Conservation (phyloP, 2,888 invertebrate genomes). For the Tortrix viridana region DNA sequence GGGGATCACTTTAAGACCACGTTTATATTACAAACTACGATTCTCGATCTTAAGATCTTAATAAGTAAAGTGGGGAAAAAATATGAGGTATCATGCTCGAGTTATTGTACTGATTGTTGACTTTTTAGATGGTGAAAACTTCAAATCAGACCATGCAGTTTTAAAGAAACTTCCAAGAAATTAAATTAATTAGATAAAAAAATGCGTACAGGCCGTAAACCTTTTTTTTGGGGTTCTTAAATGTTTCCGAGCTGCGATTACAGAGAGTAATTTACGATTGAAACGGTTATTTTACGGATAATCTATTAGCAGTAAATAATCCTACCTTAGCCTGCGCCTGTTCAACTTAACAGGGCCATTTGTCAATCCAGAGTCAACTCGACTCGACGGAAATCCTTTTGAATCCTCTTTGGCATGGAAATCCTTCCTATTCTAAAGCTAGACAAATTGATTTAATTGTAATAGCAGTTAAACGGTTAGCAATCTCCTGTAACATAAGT, state of each 20-base stretch:
- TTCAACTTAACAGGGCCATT: slow-evolving; percentile 11
- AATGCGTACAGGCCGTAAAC: too few relatives aligned
- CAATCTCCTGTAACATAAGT: background rate
- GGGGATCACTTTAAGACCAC: too few relatives aligned
- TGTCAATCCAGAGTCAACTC: slow-evolving; percentile 6
- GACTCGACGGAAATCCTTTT: slow-evolving; percentile 15
- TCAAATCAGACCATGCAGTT: too few relatives aligned
- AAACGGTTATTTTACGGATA: slow-evolving; percentile 2
- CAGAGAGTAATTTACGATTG: background rate
- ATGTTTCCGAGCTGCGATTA: background rate
- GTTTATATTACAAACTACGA: too few relatives aligned
- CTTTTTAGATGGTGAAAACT: too few relatives aligned
- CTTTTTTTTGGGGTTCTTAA: background rate
- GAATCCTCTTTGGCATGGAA: slow-evolving; percentile 44
- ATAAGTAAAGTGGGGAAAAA: too few relatives aligned
- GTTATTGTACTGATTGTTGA: too few relatives aligned
- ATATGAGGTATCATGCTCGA: too few relatives aligned
- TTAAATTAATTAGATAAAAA: too few relatives aligned
- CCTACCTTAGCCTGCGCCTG: background rate
- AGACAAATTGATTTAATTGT: slow-evolving; percentile 47
- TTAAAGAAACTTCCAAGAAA: too few relatives aligned
- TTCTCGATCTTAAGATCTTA: too few relatives aligned
- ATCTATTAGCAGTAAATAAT: slow-evolving; percentile 18
- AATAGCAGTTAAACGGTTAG: slow-evolving; percentile 18
- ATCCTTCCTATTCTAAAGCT: slow-evolving; percentile 42